Evolutionary conservation across 1,140 invertebrate species (phyloP).

Genomic region (Drosophila tristis): DNA sequence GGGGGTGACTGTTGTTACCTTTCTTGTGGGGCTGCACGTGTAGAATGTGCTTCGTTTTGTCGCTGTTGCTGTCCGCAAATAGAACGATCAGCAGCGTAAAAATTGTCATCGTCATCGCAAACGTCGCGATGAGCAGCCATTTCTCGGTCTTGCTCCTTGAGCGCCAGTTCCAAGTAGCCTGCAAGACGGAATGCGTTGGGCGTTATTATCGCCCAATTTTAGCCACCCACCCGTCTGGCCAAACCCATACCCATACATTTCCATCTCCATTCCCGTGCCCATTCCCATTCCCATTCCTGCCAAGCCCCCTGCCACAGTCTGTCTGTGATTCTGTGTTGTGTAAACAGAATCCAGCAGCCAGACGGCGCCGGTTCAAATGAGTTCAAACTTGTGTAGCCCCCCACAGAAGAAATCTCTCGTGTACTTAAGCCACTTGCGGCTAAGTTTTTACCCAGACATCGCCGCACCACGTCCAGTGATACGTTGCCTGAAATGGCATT

Average conservation of each 20-base stretch:
- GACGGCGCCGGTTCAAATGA: conserved; percentile 37
- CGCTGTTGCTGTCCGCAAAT: conserved; percentile 50
- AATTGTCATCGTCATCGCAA: conserved; percentile 75
- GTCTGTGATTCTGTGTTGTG: conserved; percentile 1
- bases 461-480: too few species aligned
- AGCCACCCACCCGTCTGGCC: conserved; percentile 1
- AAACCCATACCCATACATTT: background rate
- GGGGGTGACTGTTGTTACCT: conserved; percentile 22
- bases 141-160: conserved; percentile 85
- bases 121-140: conserved; percentile 84
- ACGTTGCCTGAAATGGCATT: background rate
- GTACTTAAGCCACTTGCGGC: conserved; percentile 27
- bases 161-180: conserved; percentile 85
- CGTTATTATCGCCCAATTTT: conserved; percentile 21
- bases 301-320: conserved; percentile 4
- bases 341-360: conserved; percentile 22
- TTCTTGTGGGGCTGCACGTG: conserved; percentile 74
- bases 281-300: too few species aligned
- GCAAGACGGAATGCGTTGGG: background rate
- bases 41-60: conserved; percentile 70
- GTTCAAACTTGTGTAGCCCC: conserved; percentile 27
- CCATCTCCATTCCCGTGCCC: too few species aligned
- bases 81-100: conserved; percentile 84
- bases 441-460: conserved; percentile 15
- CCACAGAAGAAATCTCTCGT: conserved; percentile 18